These are phyloP conservation scores for Melanostoma scalare DNA, from an alignment of 2,888 invertebrate species.

Conservation along the genomic window DNA sequence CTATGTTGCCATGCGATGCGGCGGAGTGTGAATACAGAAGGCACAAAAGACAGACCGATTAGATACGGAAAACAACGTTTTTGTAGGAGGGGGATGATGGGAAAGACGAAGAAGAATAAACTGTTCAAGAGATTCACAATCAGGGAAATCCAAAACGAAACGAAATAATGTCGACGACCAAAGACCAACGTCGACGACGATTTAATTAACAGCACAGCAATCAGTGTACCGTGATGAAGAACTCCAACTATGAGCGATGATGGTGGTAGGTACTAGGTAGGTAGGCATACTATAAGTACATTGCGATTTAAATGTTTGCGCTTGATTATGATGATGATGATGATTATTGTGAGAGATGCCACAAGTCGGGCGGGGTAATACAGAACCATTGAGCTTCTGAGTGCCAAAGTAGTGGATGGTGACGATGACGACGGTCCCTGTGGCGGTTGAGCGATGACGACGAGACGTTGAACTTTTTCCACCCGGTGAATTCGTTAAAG, in stretches of 20 bases:
- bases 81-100: neutral
- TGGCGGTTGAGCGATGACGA: constrained; percentile 22
- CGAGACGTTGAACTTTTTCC: constrained; percentile 70
- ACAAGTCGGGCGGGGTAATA: neutral
- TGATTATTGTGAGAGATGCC: constrained; percentile 17
- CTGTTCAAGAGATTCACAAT: constrained; percentile 10
- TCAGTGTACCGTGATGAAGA: constrained; percentile 62
- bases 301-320: constrained; percentile 65
- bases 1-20: neutral
- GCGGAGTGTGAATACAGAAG: constrained; percentile 10
- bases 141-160: constrained; percentile 32
- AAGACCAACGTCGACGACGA: constrained; percentile 33
- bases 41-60: constrained; percentile 26
- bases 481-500: constrained; percentile 60
- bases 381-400: constrained; percentile 61
- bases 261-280: constrained; percentile 9
- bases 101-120: constrained; percentile 6
- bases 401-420: constrained; percentile 36
- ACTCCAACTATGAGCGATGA: constrained; percentile 23
- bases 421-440: neutral
- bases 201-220: constrained; percentile 63
- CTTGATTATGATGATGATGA: constrained; percentile 58
- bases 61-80: constrained; percentile 28
- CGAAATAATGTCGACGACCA: constrained; percentile 5
- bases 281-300: constrained; percentile 47